A percentile compares a stretch with the other conserved stretches of the same genome.
phyloP scores from a whole-genome alignment of 2,888 invertebrate genomes.

The Andrena marginata region DNA sequence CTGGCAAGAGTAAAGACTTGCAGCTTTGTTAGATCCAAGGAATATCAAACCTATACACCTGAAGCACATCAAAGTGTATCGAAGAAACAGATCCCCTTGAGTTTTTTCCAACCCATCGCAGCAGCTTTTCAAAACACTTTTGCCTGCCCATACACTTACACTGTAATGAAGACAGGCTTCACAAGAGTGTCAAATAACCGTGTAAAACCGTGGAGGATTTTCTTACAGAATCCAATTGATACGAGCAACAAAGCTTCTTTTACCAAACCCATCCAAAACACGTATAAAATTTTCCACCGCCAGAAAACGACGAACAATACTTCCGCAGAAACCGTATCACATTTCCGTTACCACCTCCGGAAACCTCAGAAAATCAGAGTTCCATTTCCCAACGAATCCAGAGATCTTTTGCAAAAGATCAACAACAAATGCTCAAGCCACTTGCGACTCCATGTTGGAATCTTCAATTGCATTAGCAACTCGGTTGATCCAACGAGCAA shows the following conservation, averaged over 20 bases:
- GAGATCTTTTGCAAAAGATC: no score
- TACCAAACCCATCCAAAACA: no score
- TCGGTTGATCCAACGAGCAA: not conserved
- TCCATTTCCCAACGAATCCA: no score
- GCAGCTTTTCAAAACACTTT: constrained; percentile 11
- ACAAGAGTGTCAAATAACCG: not conserved
- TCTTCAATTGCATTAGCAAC: constrained; percentile 17
- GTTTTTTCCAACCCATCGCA: constrained; percentile 17
- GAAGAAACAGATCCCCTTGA: constrained; percentile 26
- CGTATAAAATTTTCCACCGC: no score
- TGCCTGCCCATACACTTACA: constrained; percentile 21
- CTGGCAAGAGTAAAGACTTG: not conserved
- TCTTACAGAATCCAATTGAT: no score
- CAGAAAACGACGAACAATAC: no score
- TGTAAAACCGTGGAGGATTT: not conserved
- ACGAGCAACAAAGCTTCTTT: no score
- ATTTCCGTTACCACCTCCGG: no score
- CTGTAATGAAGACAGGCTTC: constrained; percentile 8
- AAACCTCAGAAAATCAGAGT: no score
- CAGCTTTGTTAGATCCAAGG: not conserved
- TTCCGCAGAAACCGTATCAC: no score
- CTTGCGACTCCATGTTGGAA: not conserved
- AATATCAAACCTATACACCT: not conserved
- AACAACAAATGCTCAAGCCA: no score
- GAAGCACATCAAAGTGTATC: constrained; percentile 13